Evolutionary conservation across 1,140 invertebrate genomes (phyloP).

Genomic region (Heliconius congener): DNA sequence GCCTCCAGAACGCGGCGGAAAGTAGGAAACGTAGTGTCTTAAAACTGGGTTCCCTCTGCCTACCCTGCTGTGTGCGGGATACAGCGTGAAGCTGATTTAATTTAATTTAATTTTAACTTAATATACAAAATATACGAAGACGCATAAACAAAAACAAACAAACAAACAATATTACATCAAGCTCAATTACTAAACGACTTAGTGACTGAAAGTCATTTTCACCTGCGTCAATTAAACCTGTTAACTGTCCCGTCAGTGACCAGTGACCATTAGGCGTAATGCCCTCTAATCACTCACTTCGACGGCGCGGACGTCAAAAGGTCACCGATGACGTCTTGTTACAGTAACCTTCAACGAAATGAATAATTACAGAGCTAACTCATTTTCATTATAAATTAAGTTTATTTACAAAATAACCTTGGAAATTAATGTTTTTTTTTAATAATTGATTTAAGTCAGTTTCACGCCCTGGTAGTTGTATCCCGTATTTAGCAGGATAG

Average conservation of each 20-base stretch:
- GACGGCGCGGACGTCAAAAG: constrained; percentile 30
- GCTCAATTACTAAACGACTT: not conserved
- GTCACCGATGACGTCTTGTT: constrained; percentile 30
- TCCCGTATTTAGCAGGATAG: too few relatives aligned
- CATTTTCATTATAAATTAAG: constrained; percentile 14
- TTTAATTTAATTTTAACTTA: too few relatives aligned
- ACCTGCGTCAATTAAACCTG: constrained; percentile 30
- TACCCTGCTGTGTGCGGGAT: too few relatives aligned
- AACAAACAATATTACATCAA: not conserved
- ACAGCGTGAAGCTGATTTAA: too few relatives aligned
- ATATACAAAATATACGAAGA: too few relatives aligned
- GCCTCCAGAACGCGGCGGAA: too few relatives aligned
- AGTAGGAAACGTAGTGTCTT: too few relatives aligned
- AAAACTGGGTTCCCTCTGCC: too few relatives aligned
- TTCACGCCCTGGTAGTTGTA: too few relatives aligned
- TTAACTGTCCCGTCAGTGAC: constrained; percentile 21
- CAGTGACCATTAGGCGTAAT: constrained; percentile 30
- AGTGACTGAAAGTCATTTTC: not conserved
- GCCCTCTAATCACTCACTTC: constrained; percentile 32
- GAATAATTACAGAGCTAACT: not conserved
- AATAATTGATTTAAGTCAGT: not conserved
- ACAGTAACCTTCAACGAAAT: constrained; percentile 4
- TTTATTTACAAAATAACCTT: constrained; percentile 1
- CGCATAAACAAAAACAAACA: not conserved
- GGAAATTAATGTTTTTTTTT: not conserved